A percentile compares a stretch with the other conserved stretches of the same genome.
Evolutionary conservation across 2,888 invertebrate species (phyloP).

Genomic region (Sesia apiformis): DNA sequence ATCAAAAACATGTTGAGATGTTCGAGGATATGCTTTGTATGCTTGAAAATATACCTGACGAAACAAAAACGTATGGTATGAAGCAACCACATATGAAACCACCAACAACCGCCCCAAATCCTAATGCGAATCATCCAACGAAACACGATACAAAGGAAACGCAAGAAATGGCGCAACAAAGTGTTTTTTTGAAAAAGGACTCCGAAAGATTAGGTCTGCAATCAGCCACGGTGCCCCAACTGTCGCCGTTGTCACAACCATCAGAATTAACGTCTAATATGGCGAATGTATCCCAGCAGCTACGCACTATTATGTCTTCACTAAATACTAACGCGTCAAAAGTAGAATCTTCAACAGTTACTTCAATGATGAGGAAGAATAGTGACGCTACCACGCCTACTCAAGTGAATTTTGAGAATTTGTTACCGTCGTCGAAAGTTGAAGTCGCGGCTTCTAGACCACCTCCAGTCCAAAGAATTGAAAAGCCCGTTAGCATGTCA

Average conservation of each 20-base stretch:
- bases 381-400: conserved; percentile 54
- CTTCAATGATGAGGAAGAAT: conserved; percentile 62
- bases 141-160: conserved; percentile 37
- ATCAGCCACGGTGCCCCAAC: conserved; percentile 76
- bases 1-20: conserved; percentile 74
- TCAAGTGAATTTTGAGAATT: conserved; percentile 68
- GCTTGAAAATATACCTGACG: conserved; percentile 77
- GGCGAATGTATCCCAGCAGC: conserved; percentile 81
- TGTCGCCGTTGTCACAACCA: conserved; percentile 82
- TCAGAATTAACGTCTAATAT: conserved; percentile 82
- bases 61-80: conserved; percentile 42
- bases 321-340: conserved; percentile 70
- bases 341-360: conserved; percentile 52
- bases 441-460: conserved; percentile 55
- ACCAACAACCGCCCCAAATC: conserved; percentile 15
- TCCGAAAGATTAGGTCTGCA: conserved; percentile 49
- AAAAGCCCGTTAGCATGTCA: conserved; percentile 38
- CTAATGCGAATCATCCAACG: conserved; percentile 21
- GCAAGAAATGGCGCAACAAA: conserved; percentile 32
- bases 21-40: conserved; percentile 82
- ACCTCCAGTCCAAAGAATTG: conserved; percentile 49
- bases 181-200: conserved; percentile 39
- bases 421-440: conserved; percentile 66
- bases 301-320: conserved; percentile 79
- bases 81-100: conserved; percentile 34